Percentiles rank a stretch among this genome's conserved stretches.
These are phyloP conservation scores for Mormyrus lacerda DNA, from an alignment of 2,113 vertebrate genomes.

Conservation along the genomic window DNA sequence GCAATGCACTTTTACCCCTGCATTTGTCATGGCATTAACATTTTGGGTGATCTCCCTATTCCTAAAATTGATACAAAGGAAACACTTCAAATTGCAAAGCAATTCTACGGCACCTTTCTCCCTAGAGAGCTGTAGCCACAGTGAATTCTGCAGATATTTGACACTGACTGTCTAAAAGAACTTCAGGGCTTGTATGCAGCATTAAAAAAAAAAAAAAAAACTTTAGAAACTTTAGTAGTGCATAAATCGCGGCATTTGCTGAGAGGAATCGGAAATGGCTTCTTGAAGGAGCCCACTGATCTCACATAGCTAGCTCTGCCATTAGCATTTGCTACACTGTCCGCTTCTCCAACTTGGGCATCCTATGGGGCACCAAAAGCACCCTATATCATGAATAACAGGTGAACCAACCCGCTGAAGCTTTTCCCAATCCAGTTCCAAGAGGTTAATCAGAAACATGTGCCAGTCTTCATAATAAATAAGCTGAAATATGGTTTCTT, in stretches of 20 bases:
- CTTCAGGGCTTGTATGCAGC: neutral
- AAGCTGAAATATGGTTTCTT: neutral
- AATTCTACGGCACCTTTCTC: neutral
- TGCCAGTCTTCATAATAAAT: neutral
- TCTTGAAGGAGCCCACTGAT: neutral
- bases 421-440: neutral
- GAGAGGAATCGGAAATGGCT: neutral
- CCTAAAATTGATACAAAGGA: neutral
- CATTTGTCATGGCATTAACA: neutral
- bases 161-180: neutral
- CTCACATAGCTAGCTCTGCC: neutral
- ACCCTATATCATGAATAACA: neutral
- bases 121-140: neutral
- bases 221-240: neutral
- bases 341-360: neutral
- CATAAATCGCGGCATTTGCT: neutral
- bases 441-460: neutral
- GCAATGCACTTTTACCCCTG: neutral
- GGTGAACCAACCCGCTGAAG: neutral
- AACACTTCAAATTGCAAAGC: neutral
- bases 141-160: neutral
- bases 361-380: neutral
- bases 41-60: neutral
- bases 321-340: neutral
- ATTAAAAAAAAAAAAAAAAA: neutral